phyloP scores from a whole-genome alignment of 2,797 vertebrate genomes.

The Tinamus major region DNA sequence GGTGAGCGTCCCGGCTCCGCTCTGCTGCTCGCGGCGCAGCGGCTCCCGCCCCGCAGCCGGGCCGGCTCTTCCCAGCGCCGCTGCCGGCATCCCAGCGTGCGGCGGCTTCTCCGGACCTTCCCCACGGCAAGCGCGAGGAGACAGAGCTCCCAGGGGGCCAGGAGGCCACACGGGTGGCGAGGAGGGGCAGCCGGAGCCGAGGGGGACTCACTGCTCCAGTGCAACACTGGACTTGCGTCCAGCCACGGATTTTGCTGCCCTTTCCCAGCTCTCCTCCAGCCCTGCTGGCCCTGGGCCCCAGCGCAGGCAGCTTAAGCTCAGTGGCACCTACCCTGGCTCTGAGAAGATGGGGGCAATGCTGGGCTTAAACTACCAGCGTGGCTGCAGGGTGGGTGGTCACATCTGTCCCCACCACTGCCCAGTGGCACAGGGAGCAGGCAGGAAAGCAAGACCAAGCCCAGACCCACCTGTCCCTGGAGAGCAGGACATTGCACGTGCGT shows the following conservation, averaged over 20 bases:
- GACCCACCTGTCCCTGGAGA: background rate
- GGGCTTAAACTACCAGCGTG: background rate
- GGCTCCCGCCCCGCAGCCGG: rapidly evolving
- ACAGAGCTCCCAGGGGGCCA: background rate
- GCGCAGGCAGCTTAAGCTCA: rapidly evolving
- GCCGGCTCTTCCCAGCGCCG: background rate
- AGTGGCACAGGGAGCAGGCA: background rate
- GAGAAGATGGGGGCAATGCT: background rate
- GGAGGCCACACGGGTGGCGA: background rate
- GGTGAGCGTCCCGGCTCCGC: rapidly evolving
- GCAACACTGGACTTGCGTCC: background rate
- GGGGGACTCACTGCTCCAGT: background rate
- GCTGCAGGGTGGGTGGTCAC: too few relatives aligned
- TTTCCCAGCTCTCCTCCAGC: background rate
- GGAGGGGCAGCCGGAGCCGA: background rate
- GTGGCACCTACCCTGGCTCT: background rate
- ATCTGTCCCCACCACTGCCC: background rate
- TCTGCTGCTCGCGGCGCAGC: background rate
- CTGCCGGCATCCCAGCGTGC: background rate
- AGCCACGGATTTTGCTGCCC: background rate
- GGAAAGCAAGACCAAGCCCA: background rate
- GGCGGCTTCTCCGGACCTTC: background rate
- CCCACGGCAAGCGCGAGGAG: background rate
- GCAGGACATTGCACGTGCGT: too few relatives aligned
- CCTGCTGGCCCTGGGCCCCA: rapidly evolving